Conservation (phyloP, 1,140 invertebrate genomes). For the Pseudomyrmex sp. region DNA sequence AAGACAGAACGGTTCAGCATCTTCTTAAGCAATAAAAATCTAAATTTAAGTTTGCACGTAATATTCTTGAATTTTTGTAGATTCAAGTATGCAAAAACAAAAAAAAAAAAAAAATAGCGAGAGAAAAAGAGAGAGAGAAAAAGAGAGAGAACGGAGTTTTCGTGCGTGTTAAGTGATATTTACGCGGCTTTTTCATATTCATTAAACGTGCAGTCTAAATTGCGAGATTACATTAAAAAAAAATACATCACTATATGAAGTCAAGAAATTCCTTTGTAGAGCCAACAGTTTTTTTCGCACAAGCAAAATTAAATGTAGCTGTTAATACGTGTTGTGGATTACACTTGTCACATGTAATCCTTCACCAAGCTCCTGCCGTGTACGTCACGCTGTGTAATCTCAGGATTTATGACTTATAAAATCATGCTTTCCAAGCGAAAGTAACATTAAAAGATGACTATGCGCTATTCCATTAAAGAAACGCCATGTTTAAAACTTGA, state of each 20-base stretch:
- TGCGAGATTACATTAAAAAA: background rate
- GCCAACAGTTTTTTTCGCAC: background rate
- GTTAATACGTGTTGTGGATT: slow-evolving; percentile 40
- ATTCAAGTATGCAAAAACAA: background rate
- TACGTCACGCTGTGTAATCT: slow-evolving; percentile 30
- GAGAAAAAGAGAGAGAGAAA: no score
- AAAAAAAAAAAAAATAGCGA: background rate
- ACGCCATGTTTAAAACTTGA: background rate
- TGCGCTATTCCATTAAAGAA: background rate
- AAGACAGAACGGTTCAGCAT: no score
- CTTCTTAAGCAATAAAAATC: background rate
- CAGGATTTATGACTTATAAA: slow-evolving; percentile 13
- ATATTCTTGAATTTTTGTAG: background rate
- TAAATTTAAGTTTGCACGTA: slow-evolving; percentile 9
- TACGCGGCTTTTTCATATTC: slow-evolving; percentile 6
- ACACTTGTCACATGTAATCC: slow-evolving; percentile 29
- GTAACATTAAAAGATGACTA: slow-evolving; percentile 27
- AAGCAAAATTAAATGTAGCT: slow-evolving; percentile 41
- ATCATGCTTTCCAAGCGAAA: slow-evolving; percentile 36
- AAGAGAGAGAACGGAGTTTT: no score
- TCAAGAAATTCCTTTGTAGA: background rate
- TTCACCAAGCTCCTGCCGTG: background rate
- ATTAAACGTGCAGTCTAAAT: background rate
- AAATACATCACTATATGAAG: background rate
- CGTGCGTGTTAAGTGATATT: slow-evolving; percentile 10